A percentile compares a stretch with the other conserved stretches of the same genome.
Evolutionary conservation across 2,113 vertebrate species (phyloP).

Genomic region (Capricornis sumatraensis): DNA sequence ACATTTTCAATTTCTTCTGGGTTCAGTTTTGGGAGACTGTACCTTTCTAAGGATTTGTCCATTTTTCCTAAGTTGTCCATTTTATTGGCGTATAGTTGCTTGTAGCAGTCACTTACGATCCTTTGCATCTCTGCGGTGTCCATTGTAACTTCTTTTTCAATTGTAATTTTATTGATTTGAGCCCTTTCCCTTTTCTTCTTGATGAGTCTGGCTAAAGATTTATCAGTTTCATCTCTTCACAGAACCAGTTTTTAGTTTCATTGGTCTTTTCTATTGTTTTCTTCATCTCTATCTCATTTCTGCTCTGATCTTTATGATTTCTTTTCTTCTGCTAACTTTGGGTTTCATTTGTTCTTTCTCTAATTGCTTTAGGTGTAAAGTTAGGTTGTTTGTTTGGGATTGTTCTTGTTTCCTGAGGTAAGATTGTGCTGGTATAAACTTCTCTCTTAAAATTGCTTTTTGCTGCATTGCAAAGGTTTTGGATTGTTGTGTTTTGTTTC

Average conservation of each 20-base stretch:
- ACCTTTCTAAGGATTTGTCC: background rate
- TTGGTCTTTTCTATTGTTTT: background rate
- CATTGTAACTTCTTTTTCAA: background rate
- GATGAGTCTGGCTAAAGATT: background rate
- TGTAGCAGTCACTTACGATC: background rate
- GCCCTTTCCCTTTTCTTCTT: background rate
- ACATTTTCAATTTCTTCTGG: background rate
- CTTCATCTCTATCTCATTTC: background rate
- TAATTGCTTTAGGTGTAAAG: background rate
- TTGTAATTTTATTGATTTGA: background rate
- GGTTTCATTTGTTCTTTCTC: background rate
- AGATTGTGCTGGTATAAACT: background rate
- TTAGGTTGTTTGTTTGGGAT: background rate
- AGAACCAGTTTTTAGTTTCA: background rate
- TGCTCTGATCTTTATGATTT: background rate
- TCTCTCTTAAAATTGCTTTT: background rate
- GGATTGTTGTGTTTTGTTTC: background rate
- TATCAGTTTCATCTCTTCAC: background rate
- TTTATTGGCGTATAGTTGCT: background rate
- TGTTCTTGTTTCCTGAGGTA: background rate
- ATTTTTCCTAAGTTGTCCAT: background rate
- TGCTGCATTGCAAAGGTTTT: background rate
- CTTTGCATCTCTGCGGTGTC: background rate
- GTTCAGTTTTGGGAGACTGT: background rate
- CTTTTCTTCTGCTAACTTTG: background rate